Evolutionary conservation across 2,113 vertebrate species (phyloP).

Genomic region (Felis chaus): DNA sequence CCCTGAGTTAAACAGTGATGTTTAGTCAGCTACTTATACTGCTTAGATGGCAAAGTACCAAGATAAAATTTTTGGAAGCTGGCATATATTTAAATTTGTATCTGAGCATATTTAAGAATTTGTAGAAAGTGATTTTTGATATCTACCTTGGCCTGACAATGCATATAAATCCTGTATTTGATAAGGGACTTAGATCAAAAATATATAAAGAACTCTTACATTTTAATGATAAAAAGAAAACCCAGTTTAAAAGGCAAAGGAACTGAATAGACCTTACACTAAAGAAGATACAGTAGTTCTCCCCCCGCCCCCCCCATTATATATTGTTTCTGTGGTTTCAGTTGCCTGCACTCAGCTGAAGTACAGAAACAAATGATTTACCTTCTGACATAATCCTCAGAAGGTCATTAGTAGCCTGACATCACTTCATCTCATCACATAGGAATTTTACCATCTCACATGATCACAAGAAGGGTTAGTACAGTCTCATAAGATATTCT

Average conservation of each 20-base stretch:
- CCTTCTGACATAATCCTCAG: background rate
- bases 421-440: background rate
- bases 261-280: background rate
- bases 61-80: constrained; percentile 19
- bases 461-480: background rate
- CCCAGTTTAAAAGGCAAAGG: constrained; percentile 25
- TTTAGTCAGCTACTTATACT: background rate
- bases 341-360: background rate
- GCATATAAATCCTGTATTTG: background rate
- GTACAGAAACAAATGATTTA: background rate
- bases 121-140: background rate
- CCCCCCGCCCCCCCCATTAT: background rate
- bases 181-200: background rate
- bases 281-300: background rate
- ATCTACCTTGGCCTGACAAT: background rate
- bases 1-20: background rate
- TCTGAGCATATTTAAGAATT: constrained; percentile 9
- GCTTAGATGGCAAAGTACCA: background rate
- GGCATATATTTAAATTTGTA: constrained; percentile 34
- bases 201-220: background rate
- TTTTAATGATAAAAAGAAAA: constrained; percentile 30
- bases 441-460: background rate
- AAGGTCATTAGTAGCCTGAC: background rate
- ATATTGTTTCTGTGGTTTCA: background rate
- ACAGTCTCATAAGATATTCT: background rate